A percentile compares a stretch with the other conserved stretches of the same genome.
Evolutionary conservation across 1,140 invertebrate genomes (phyloP).

Genomic region (Danaus plexippus): DNA sequence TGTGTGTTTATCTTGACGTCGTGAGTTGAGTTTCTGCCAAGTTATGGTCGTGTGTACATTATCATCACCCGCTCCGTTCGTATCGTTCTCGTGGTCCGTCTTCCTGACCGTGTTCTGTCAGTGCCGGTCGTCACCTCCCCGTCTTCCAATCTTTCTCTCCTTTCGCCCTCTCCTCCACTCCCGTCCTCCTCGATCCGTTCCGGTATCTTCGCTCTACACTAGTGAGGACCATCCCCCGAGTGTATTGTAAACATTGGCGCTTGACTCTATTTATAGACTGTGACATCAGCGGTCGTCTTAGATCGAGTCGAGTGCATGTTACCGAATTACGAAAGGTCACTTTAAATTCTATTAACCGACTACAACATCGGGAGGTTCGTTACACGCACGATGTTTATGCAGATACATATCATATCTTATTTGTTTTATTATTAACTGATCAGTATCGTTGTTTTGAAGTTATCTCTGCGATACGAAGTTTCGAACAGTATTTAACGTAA

Average conservation of each 20-base stretch:
- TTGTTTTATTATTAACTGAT: too few species aligned
- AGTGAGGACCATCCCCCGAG: constrained; percentile 21
- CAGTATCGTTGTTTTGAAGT: too few species aligned
- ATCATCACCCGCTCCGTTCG: too few species aligned
- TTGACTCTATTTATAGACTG: constrained; percentile 41
- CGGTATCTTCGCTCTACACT: constrained; percentile 7
- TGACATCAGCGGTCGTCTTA: constrained; percentile 45
- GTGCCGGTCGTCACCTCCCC: constrained; percentile 51
- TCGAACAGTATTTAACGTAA: too few species aligned
- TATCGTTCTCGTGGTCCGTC: too few species aligned
- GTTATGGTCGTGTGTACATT: neutral
- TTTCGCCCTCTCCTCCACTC: constrained; percentile 14
- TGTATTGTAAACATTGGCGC: constrained; percentile 50
- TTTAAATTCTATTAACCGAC: neutral
- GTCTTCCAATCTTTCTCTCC: constrained; percentile 55
- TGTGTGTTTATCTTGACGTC: constrained; percentile 28
- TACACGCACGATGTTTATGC: too few species aligned
- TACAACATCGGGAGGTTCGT: too few species aligned
- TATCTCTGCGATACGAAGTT: too few species aligned
- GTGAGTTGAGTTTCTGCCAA: constrained; percentile 20
- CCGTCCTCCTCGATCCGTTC: too few species aligned
- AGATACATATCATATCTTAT: too few species aligned
- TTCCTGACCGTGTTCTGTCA: constrained; percentile 13
- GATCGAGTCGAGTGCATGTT: constrained; percentile 23
- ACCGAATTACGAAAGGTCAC: constrained; percentile 19